Conservation (phyloP, 2,797 vertebrate species). For the Hephaestus fuliginosus region DNA sequence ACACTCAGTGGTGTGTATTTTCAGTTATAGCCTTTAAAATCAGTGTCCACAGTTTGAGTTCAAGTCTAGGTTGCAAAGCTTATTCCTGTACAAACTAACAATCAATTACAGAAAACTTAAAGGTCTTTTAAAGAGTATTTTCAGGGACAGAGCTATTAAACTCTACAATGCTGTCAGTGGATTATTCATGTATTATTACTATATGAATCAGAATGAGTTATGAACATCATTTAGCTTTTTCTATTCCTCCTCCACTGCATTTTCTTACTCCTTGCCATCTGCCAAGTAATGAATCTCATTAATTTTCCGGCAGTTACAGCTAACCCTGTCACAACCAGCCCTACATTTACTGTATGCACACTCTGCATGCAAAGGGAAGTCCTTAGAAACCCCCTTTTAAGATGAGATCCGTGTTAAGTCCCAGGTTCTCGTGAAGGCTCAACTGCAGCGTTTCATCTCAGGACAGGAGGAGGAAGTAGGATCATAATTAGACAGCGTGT, state of each 20-base stretch:
- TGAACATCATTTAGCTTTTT: slow-evolving; percentile 12
- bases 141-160: slow-evolving; percentile 1
- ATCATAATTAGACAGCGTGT: background rate
- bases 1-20: background rate
- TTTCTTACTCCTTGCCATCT: slow-evolving; percentile 1
- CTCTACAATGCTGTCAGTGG: background rate
- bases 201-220: slow-evolving; percentile 18
- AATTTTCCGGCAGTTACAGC: background rate
- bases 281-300: slow-evolving; percentile 17
- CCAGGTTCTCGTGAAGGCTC: background rate
- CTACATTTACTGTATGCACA: background rate
- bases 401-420: background rate
- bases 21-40: background rate
- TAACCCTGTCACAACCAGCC: background rate
- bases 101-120: background rate
- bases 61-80: background rate
- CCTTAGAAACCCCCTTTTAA: background rate
- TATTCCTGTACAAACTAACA: background rate
- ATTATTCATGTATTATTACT: slow-evolving; percentile 10
- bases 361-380: background rate
- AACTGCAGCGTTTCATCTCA: background rate
- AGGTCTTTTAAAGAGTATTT: background rate
- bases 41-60: background rate
- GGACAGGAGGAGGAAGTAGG: slow-evolving; percentile 35
- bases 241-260: background rate